Evolutionary conservation across 2,888 invertebrate species (phyloP).

Genomic region (Lasioglossum marginatum): DNA sequence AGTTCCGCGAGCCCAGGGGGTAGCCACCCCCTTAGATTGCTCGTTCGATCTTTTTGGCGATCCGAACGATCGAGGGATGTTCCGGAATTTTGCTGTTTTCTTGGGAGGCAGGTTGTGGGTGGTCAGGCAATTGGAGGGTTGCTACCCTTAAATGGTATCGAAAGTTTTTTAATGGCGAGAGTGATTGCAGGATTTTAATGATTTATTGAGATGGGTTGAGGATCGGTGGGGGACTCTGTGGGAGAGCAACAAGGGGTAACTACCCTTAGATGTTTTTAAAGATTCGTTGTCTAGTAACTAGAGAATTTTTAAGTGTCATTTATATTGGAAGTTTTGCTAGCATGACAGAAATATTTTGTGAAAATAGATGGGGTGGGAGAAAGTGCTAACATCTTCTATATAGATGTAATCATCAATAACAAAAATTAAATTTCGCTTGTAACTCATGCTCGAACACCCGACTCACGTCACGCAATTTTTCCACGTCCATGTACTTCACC

Average conservation of each 20-base stretch:
- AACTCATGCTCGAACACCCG: not conserved
- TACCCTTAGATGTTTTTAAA: not conserved
- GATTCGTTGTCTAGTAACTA: not conserved
- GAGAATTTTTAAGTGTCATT: not conserved
- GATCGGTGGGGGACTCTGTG: no score
- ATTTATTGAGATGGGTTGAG: not conserved
- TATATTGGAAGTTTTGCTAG: not conserved
- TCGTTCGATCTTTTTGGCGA: not conserved
- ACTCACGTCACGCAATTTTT: not conserved
- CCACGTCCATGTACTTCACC: not conserved
- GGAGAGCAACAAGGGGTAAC: not conserved
- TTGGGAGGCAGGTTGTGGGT: not conserved
- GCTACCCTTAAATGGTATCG: not conserved
- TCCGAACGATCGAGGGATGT: not conserved
- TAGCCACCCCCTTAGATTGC: not conserved
- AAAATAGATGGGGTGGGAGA: not conserved
- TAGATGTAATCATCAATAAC: no score
- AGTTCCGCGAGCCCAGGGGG: constrained; percentile 24
- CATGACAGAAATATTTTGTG: not conserved
- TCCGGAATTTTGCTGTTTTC: not conserved
- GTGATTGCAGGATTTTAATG: not conserved
- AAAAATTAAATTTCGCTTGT: not conserved
- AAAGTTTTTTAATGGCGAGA: not conserved
- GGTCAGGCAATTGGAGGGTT: not conserved
- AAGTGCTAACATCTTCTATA: no score